phyloP scores from a whole-genome alignment of 2,113 vertebrate genomes.

The Dolichallabes microphthalmus region DNA sequence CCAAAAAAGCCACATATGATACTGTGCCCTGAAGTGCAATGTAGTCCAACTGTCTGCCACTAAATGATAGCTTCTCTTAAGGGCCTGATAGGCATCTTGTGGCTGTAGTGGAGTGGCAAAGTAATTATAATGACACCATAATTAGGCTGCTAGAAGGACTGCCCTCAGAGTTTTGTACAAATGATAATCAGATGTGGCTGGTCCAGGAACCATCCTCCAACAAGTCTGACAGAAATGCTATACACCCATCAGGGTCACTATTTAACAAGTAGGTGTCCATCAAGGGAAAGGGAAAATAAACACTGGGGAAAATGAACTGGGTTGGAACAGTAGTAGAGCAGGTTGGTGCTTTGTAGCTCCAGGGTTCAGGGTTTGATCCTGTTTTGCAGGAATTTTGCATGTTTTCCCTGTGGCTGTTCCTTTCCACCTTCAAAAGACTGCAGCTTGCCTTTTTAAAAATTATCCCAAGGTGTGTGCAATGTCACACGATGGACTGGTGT shows the following conservation, averaged over 20 bases:
- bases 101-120: constrained; percentile 13
- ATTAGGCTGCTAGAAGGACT: constrained; percentile 3
- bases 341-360: background rate
- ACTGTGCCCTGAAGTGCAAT: constrained; percentile 27
- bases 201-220: background rate
- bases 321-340: background rate
- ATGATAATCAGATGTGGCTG: constrained; percentile 24
- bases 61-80: constrained; percentile 25
- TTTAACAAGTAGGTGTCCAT: background rate
- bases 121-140: constrained; percentile 29
- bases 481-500: background rate
- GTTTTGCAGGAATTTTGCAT: background rate
- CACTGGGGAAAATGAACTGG: background rate
- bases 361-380: background rate
- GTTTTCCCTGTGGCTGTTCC: background rate
- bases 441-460: background rate
- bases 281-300: background rate
- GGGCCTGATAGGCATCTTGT: constrained; percentile 8
- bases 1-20: constrained; percentile 11
- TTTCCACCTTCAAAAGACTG: background rate
- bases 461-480: background rate
- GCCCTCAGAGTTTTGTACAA: constrained; percentile 6
- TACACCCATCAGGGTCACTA: background rate
- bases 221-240: background rate
- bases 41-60: constrained; percentile 24